phyloP scores from a whole-genome alignment of 2,797 vertebrate genomes.

The Dryobates pubescens region DNA sequence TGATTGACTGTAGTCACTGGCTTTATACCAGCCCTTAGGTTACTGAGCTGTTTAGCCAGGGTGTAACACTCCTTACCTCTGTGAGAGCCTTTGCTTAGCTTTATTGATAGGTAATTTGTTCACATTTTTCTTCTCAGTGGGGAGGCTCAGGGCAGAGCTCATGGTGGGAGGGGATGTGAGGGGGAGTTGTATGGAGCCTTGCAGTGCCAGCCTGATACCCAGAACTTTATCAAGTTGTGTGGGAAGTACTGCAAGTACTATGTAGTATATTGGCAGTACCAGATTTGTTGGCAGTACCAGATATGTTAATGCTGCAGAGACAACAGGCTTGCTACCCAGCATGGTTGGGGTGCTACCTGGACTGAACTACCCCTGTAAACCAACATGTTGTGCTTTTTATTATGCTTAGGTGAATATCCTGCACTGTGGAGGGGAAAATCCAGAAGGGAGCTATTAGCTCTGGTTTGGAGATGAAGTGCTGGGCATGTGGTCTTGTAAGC shows the following conservation, averaged over 20 bases:
- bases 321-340: neutral
- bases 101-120: neutral
- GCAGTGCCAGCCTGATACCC: neutral
- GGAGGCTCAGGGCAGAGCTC: neutral
- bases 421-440: fast-evolving
- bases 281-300: neutral
- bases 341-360: neutral
- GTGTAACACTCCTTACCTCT: neutral
- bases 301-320: neutral
- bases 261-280: neutral
- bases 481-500: neutral
- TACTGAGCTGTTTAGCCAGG: neutral
- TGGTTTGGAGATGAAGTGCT: neutral
- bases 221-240: neutral
- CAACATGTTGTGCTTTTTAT: neutral
- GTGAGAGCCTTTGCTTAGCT: neutral
- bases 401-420: fast-evolving
- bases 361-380: neutral
- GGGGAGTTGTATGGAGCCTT: neutral
- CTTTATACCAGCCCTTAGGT: neutral
- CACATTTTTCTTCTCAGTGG: neutral
- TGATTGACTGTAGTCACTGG: neutral
- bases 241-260: neutral
- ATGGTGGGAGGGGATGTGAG: too few relatives aligned
- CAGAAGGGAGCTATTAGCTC: conserved; percentile 12